phyloP scores from a whole-genome alignment of 2,113 vertebrate genomes.

The Pelobates fuscus region DNA sequence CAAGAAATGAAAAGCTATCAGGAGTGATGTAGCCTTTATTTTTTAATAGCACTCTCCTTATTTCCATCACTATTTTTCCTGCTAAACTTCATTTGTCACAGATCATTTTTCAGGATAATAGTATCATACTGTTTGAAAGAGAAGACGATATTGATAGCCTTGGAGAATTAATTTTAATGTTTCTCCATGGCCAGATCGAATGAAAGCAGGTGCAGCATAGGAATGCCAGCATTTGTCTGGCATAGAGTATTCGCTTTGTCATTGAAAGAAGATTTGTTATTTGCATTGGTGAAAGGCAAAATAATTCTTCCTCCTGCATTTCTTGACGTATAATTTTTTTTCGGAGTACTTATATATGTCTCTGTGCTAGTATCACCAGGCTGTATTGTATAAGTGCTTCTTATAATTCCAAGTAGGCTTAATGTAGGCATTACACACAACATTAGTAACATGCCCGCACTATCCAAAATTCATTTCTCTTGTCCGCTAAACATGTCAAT shows the following conservation, averaged over 20 bases:
- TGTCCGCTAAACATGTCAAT: slow-evolving; percentile 30
- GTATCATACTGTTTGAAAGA: slow-evolving; percentile 42
- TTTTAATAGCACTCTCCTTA: slow-evolving; percentile 42
- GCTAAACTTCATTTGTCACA: slow-evolving; percentile 32
- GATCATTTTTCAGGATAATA: slow-evolving; percentile 51
- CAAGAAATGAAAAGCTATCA: slow-evolving; percentile 41
- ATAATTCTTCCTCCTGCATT: neutral
- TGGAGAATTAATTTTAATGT: slow-evolving; percentile 47
- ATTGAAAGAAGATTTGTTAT: slow-evolving; percentile 35
- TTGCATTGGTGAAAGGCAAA: slow-evolving; percentile 13
- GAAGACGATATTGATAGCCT: slow-evolving; percentile 27
- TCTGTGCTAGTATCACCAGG: neutral
- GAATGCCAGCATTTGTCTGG: slow-evolving; percentile 39
- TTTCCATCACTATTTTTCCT: slow-evolving; percentile 48
- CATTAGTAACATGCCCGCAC: neutral
- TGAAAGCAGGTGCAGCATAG: slow-evolving; percentile 27
- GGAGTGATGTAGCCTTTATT: slow-evolving; percentile 32
- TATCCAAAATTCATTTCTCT: slow-evolving; percentile 1
- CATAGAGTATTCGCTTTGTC: slow-evolving; percentile 14
- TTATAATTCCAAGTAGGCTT: slow-evolving; percentile 9
- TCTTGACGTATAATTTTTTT: neutral
- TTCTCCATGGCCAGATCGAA: slow-evolving; percentile 46
- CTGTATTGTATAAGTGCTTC: slow-evolving; percentile 7
- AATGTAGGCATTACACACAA: neutral
- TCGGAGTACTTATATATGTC: slow-evolving; percentile 8